Evolutionary conservation across 2,113 vertebrate species (phyloP), one percentile per base, ranked within the genome.

Genomic region (Myodes glareolus): DNA sequence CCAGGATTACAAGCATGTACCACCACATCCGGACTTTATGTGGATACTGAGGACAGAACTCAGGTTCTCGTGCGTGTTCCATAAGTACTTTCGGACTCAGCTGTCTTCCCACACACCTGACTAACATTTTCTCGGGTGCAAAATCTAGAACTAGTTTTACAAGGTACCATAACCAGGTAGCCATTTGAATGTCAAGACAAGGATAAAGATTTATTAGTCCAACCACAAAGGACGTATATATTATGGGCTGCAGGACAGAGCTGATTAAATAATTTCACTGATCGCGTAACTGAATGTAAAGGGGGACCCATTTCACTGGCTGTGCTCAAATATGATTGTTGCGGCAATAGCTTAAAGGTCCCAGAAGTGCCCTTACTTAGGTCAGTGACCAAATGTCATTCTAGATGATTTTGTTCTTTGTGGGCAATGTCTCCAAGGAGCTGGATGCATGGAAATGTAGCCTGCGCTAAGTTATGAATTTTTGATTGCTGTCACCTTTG

Each of bases 181-280:
- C 82, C 52, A 95, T 92, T 80, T 93, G 42, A 97, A 97, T 85
- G 97, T 95, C 61, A 89, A 97, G 96, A 78, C 27, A 97, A 86
- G n/a, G 82, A 77, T 90, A 97, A 72, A 70, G 92, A 98, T 98
- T 98, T 97, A 98, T 97, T 89, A 84, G 89, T 89, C 58, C 93
- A 95, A 78, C 45, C 93, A 95, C n/a, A 90, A 2, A 96, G 96
- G 95, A 91, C 55, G 94, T 97, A 91, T 90, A 95, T 80, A 96
- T 97, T 45, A 95, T 33, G 52, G 77, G 87, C 94, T 96, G 2
- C 29, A 97, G 84, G 93, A 96, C 73, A 93, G 39, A 97, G 89
- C 25, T 76, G 96, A 96, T 96, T 95, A 97, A 96, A 93, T 95
- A 5, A 97, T 97, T 97, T 93, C 92, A 91, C 27, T 94, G 93